A percentile compares a stretch with the other conserved stretches of the same genome.
Conservation (phyloP, 2,797 vertebrate species). For the Pogoniulus pusillus region DNA sequence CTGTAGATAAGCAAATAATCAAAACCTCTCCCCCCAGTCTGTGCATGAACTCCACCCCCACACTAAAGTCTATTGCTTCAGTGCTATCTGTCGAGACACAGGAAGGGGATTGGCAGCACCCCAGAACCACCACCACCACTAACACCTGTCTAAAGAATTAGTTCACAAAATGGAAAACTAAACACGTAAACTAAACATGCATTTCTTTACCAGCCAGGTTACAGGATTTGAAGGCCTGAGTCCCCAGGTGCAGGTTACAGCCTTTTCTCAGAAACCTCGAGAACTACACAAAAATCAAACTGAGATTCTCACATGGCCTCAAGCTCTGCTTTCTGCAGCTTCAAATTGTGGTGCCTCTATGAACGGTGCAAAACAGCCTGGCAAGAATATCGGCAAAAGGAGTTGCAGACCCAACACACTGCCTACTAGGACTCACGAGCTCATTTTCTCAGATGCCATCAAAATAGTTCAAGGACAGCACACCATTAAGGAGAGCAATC, state of each 20-base stretch:
- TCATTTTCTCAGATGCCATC: not conserved
- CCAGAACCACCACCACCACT: not conserved
- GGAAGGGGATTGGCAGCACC: not conserved
- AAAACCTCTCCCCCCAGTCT: not conserved
- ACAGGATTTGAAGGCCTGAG: not conserved
- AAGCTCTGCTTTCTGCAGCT: not conserved
- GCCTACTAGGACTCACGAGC: not conserved
- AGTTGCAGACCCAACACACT: not conserved
- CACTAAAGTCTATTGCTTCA: not conserved
- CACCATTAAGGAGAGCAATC: not conserved
- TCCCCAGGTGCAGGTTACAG: not conserved
- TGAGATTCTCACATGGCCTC: not conserved
- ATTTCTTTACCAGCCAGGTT: not conserved
- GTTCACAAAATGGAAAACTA: not conserved
- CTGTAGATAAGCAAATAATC: not conserved
- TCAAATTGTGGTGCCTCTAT: fast-evolving
- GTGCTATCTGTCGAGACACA: not conserved
- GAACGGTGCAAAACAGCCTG: not conserved
- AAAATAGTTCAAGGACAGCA: not conserved
- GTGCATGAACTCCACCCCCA: not conserved
- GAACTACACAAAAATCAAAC: not conserved
- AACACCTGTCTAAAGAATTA: not conserved
- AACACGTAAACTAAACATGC: not conserved
- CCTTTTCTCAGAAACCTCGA: not conserved
- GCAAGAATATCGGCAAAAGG: not conserved